Evolutionary conservation across 2,113 vertebrate genomes (phyloP).

Genomic region (Eulemur macaco): DNA sequence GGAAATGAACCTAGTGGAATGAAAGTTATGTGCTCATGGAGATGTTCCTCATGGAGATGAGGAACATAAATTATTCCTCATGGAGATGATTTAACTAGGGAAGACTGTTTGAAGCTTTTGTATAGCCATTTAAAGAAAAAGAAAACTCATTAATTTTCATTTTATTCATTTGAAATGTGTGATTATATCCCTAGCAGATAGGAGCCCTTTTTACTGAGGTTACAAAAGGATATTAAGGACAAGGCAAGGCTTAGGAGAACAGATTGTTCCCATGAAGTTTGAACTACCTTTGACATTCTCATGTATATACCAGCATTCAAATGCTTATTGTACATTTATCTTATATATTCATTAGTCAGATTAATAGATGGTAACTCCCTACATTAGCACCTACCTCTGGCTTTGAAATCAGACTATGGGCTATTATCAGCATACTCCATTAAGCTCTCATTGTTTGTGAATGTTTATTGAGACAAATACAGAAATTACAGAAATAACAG

Average conservation of each 20-base stretch:
- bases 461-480: background rate
- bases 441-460: background rate
- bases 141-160: conserved; percentile 2
- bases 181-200: background rate
- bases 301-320: background rate
- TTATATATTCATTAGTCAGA: background rate
- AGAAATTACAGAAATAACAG: background rate
- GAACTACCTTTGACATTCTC: background rate
- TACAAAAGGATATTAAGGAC: background rate
- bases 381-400: background rate
- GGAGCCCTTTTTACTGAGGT: background rate
- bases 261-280: background rate
- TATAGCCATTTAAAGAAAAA: conserved; percentile 35
- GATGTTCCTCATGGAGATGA: background rate
- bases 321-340: background rate
- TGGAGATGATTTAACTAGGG: background rate
- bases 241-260: background rate
- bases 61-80: background rate
- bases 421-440: background rate
- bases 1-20: background rate
- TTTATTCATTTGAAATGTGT: conserved; percentile 52
- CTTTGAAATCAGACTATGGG: background rate
- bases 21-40: background rate
- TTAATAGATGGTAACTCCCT: background rate
- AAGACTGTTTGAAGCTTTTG: conserved; percentile 29